Evolutionary conservation across 2,888 invertebrate species (phyloP).

Genomic region (Elmis aenea): DNA sequence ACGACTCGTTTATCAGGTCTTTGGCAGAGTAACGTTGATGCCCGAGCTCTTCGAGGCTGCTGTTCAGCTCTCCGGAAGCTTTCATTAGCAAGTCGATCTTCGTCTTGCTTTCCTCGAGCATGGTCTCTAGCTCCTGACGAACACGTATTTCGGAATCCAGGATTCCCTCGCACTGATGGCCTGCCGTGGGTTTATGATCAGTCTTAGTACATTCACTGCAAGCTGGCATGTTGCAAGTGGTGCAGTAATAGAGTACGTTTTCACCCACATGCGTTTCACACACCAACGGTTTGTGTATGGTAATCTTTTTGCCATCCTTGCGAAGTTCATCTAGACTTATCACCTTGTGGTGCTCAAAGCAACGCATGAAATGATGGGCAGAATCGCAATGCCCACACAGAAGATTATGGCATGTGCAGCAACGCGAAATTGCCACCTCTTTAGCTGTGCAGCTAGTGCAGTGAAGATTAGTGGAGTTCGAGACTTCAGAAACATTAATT

Average conservation of each 20-base stretch:
- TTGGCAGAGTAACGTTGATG: slow-evolving; percentile 82
- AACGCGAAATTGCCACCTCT: slow-evolving; percentile 89
- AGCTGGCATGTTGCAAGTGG: slow-evolving; percentile 78
- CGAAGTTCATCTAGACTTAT: slow-evolving; percentile 83
- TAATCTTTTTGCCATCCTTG: slow-evolving; percentile 69
- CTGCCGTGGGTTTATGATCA: slow-evolving; percentile 74
- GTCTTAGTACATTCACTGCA: slow-evolving; percentile 82
- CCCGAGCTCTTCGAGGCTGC: slow-evolving; percentile 79
- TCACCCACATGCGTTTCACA: slow-evolving; percentile 79
- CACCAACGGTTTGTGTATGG: slow-evolving; percentile 84
- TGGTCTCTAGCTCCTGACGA: slow-evolving; percentile 68
- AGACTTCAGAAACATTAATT: slow-evolving; percentile 78
- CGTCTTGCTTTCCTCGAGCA: slow-evolving; percentile 70
- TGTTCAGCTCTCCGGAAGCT: slow-evolving; percentile 69
- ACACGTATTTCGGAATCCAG: slow-evolving; percentile 70
- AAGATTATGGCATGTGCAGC: slow-evolving; percentile 92
- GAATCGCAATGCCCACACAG: slow-evolving; percentile 91
- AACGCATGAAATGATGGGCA: slow-evolving; percentile 94
- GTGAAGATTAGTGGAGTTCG: slow-evolving; percentile 59
- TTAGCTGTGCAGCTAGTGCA: slow-evolving; percentile 96
- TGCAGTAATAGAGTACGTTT: slow-evolving; percentile 83
- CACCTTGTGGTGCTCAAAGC: slow-evolving; percentile 92
- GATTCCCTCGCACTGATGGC: slow-evolving; percentile 79
- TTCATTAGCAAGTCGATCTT: slow-evolving; percentile 73
- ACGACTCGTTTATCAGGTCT: slow-evolving; percentile 75